Base-by-base conservation (phyloP, 1,140 invertebrate species). In the Drosophila bipectinata region DNA sequence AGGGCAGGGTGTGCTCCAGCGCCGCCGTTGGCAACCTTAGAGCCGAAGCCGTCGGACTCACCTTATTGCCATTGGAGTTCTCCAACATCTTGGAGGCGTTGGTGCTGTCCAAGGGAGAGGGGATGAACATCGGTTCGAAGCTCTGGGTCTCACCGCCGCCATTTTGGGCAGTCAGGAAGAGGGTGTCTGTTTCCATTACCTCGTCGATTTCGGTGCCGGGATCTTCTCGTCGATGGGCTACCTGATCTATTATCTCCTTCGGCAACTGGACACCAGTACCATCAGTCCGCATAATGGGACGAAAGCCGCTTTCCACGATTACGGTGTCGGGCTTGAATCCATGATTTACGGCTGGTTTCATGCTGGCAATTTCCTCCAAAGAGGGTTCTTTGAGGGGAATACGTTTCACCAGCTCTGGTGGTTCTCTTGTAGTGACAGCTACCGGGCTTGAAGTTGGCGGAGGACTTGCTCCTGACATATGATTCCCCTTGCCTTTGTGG, bases 281-380 rank as follows among this genome's bases (percentile, higher is more conserved):
- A 53, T 88, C 78, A 90, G 93, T 94, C 14, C 93, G 93, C n/a
- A 96, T 93, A 14, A 97, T 97, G 1, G 96, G 96, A 61, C 95
- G 96, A 77, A 97, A 97, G 0, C 96, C 96, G 54, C 96, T 94
- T 92, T 97, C 96, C 32, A 97, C 95, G 0, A 97, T 94, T 12
- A 97, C 95, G 0, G 95, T 95, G 61, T 95, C 94, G 0, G 96
- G 96, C 88, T 96, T 94, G 79, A 97, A 97, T 0, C 96, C 96
- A 3, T 94, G 95, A 77, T 96, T 96, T 0, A 94, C 92, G 0
- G 94, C 94, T 9, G 93, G 93, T 47, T 77, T 80, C 84, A 91
- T 85, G 9, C 92, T 92, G 41, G 90, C 80, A n/a, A 94, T 93
- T 57, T 93, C 93, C 75, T 93, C 92, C 4, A 92, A 92, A 2